phyloP scores from a whole-genome alignment of 1,140 invertebrate genomes.

The Teleogryllus occipitalis region DNA sequence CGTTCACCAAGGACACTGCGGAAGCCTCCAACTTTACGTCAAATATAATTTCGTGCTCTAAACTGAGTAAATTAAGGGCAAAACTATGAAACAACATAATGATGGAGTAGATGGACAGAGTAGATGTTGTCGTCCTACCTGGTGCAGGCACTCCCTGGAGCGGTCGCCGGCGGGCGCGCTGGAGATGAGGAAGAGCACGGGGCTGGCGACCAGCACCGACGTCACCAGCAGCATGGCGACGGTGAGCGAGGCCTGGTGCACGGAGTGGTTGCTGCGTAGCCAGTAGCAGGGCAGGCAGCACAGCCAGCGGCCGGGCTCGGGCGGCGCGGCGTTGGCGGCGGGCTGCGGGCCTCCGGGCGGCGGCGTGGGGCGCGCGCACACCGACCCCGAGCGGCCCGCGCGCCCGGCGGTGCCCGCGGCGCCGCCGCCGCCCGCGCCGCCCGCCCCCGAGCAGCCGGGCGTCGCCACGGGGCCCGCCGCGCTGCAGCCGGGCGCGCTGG shows the following conservation, averaged over 20 bases:
- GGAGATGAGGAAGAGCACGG: slow-evolving; percentile 51
- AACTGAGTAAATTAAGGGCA: no score
- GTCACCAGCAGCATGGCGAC: slow-evolving; percentile 50
- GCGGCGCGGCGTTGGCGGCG: background rate
- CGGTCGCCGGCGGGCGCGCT: slow-evolving; percentile 45
- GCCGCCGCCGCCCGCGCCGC: no score
- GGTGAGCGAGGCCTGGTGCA: slow-evolving; percentile 51
- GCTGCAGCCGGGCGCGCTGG: background rate
- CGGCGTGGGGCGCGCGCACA: background rate
- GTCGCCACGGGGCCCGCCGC: background rate
- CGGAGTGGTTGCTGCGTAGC: slow-evolving; percentile 45
- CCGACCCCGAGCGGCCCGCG: background rate
- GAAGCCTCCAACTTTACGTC: no score
- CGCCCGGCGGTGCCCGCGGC: background rate
- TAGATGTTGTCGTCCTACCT: slow-evolving; percentile 32
- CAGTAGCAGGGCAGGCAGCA: slow-evolving; percentile 51
- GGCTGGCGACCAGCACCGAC: slow-evolving; percentile 48
- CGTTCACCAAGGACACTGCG: no score
- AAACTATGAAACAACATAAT: no score
- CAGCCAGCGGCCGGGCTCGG: slow-evolving; percentile 42
- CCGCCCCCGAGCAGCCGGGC: no score
- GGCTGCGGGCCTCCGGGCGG: background rate
- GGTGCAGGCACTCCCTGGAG: slow-evolving; percentile 40
- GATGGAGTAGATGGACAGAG: no score
- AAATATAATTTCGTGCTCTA: no score